Evolutionary conservation across 2,888 invertebrate species (phyloP), one percentile per base, ranked within the genome.

Genomic region (Capitulum mitella): DNA sequence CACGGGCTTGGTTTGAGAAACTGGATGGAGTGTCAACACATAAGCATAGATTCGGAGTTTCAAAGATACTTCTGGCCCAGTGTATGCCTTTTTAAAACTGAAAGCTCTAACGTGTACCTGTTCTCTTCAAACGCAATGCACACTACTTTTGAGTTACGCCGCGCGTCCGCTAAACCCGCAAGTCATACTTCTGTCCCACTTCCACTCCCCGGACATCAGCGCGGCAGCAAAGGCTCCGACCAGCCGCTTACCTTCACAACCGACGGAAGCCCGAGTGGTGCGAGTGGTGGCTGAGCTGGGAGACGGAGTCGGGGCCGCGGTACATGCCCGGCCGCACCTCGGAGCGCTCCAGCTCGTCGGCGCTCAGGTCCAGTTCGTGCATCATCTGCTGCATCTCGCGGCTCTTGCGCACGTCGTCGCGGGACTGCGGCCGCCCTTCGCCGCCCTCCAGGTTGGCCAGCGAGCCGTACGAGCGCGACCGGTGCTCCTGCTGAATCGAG

Each of bases 401-500:
- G 77, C 80, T 80, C 78, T 80, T 80, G 77, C 81, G 81, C 77
- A 77, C 78, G 78, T 80, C 64, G 19, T 64, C 34, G 58, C 46
- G 84, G 32, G 82, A 81, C 64, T 81, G 81, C 48, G 81, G 82
- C 43, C 82, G 82, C 26, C 82, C 54, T 82, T 82, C 58, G 83
- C 92, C 93, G 86, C 95, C 95, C 85, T 95, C 94, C 81, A 96
- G 88, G 85, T 95, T 95, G 81, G 95, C 94, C 85, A 96, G 88
- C 80, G 94, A 94, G 80, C 95, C 95, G 86, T 96, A 95, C 84
- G 95, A 95, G 81, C 96, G 89, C 85, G 95, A 95, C 82, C 96
- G 90, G 85, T 96, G 95, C 85, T 96, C 96, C 85, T 96, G 95
- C 79, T 96, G 88, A 84, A 96, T 96, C 83, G 95, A 95, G 87